Conservation (phyloP, 1,140 invertebrate species). For the Lepidurus apus region DNA sequence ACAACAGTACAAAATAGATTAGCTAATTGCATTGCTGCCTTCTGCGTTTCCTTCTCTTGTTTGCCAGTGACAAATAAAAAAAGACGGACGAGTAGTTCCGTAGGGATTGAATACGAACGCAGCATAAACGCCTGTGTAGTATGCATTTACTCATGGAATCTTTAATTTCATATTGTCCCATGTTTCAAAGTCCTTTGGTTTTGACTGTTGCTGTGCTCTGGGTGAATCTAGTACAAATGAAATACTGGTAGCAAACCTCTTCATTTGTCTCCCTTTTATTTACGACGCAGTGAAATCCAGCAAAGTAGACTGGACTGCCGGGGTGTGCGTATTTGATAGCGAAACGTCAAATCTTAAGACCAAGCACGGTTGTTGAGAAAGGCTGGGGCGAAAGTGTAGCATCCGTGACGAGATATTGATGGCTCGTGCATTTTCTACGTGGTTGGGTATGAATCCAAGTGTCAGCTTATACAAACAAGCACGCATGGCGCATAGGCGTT, state of each 20-base stretch:
- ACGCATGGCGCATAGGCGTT: slow-evolving; percentile 12
- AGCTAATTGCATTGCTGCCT: neutral
- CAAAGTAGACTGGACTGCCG: too few relatives aligned
- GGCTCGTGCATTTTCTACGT: neutral
- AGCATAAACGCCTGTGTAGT: neutral
- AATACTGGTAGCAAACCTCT: neutral
- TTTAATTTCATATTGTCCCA: neutral
- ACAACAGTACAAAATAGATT: slow-evolving; percentile 19
- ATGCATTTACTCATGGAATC: neutral
- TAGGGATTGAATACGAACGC: neutral
- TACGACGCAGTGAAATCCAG: too few relatives aligned
- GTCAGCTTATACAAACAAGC: slow-evolving; percentile 1
- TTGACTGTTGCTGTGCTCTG: neutral
- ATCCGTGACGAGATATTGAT: neutral
- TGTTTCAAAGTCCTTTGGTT: neutral
- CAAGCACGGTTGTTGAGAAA: too few relatives aligned
- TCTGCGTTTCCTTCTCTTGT: neutral
- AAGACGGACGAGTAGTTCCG: neutral
- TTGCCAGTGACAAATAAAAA: neutral
- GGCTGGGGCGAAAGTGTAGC: neutral
- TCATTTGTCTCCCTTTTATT: too few relatives aligned
- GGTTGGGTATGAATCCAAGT: neutral
- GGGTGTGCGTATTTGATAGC: too few relatives aligned
- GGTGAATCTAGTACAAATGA: neutral
- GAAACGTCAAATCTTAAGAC: too few relatives aligned